phyloP scores from a whole-genome alignment of 2,113 vertebrate genomes.

The Rattus norvegicus region DNA sequence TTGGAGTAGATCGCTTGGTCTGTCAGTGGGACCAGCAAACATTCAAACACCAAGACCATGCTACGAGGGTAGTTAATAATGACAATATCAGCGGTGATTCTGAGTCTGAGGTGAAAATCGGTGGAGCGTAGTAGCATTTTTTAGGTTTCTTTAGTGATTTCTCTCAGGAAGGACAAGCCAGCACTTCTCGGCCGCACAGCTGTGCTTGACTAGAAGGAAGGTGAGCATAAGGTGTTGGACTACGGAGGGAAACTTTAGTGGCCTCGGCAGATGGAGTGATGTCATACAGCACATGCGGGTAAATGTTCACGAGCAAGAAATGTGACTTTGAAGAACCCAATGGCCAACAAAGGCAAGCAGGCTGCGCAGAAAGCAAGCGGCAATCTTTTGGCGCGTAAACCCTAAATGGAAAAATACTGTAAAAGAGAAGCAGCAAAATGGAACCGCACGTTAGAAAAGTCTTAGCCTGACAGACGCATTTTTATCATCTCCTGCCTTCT shows the following conservation, averaged over 20 bases:
- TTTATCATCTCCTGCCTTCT: not conserved
- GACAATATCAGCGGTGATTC: not conserved
- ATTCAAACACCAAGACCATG: not conserved
- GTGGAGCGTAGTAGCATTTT: not conserved
- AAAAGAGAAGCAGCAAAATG: not conserved
- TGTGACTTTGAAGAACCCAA: slow-evolving; percentile 32
- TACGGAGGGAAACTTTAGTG: not conserved
- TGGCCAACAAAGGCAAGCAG: not conserved
- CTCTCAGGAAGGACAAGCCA: not conserved
- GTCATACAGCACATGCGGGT: not conserved
- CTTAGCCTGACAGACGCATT: not conserved
- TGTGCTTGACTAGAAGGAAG: not conserved
- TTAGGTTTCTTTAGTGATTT: not conserved
- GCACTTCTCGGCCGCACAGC: not conserved
- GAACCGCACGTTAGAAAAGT: not conserved
- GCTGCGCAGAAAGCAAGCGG: slow-evolving; percentile 54
- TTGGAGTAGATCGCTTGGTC: not conserved
- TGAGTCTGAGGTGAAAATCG: not conserved
- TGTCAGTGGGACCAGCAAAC: not conserved
- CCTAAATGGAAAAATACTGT: not conserved
- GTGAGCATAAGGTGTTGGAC: not conserved
- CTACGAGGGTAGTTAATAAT: too few relatives aligned
- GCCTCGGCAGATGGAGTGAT: not conserved
- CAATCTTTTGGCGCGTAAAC: not conserved
- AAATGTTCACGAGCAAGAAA: not conserved